Percentiles rank a stretch among this genome's conserved stretches.
Evolutionary conservation across 2,888 invertebrate genomes (phyloP).

Genomic region (Lumbricus terrestris): DNA sequence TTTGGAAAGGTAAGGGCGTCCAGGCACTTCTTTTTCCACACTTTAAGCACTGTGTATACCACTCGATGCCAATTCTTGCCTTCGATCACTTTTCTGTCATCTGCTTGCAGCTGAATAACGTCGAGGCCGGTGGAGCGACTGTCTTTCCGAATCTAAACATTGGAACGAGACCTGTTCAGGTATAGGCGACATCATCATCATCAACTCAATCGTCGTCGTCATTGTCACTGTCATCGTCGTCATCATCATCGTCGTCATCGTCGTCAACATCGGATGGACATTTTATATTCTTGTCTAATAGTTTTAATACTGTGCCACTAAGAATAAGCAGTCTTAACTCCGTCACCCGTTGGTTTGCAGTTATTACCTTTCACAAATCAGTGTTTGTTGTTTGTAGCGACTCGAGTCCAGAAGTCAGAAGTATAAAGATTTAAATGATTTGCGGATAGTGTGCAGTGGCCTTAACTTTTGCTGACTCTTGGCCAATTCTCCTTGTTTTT

Average conservation of each 20-base stretch:
- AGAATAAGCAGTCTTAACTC: not conserved
- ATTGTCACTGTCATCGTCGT: not conserved
- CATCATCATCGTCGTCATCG: too few relatives aligned
- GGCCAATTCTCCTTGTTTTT: not conserved
- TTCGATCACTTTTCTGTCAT: not conserved
- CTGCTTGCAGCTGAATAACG: not conserved
- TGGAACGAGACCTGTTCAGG: conserved; percentile 8
- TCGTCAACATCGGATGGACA: too few relatives aligned
- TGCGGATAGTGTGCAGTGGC: too few relatives aligned
- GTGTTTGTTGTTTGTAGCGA: too few relatives aligned
- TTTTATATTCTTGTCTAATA: too few relatives aligned
- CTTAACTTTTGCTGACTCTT: too few relatives aligned
- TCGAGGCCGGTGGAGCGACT: conserved; percentile 18
- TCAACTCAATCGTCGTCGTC: too few relatives aligned
- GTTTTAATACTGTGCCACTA: too few relatives aligned
- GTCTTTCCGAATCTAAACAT: conserved; percentile 5
- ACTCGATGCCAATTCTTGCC: not conserved
- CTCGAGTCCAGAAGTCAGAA: not conserved
- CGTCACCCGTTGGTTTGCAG: too few relatives aligned
- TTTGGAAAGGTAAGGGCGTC: too few relatives aligned
- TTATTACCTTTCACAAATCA: not conserved
- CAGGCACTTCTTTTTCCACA: too few relatives aligned
- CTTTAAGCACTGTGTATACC: too few relatives aligned
- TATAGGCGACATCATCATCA: not conserved
- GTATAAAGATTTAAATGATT: not conserved